Evolutionary conservation across 2,113 vertebrate genomes (phyloP).

Genomic region (Fregata magnificens): DNA sequence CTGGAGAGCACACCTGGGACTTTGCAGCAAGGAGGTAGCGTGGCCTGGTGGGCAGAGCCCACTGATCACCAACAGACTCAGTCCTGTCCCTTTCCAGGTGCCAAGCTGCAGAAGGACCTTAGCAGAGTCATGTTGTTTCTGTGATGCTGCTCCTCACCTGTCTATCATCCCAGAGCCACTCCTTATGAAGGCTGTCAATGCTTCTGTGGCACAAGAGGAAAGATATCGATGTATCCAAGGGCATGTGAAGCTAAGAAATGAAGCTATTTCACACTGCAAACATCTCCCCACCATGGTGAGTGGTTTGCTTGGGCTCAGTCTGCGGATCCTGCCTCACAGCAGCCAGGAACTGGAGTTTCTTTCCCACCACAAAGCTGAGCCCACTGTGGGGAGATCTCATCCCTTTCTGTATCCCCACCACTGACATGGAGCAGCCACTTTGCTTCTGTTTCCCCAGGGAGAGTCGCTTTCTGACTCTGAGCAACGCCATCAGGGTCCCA

Average conservation of each 20-base stretch:
- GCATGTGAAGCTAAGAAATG: neutral
- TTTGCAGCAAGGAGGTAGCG: neutral
- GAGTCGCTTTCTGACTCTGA: neutral
- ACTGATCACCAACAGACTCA: neutral
- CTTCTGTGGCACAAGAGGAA: neutral
- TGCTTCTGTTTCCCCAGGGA: neutral
- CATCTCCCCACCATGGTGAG: accelerated
- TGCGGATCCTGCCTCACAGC: neutral
- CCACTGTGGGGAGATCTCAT: neutral
- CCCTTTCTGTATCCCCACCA: neutral
- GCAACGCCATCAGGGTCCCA: neutral
- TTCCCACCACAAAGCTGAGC: neutral
- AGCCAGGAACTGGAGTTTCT: neutral
- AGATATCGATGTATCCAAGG: neutral
- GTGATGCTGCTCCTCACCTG: neutral
- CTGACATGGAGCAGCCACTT: neutral
- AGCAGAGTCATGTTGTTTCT: neutral
- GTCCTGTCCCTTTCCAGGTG: neutral
- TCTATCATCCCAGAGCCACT: neutral
- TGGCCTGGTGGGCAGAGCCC: neutral
- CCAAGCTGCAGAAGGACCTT: neutral
- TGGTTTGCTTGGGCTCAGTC: neutral
- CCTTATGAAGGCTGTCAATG: neutral
- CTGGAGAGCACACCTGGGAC: neutral
- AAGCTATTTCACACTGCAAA: neutral